Conservation (phyloP, 2,888 invertebrate genomes). For the Lumbricus terrestris region DNA sequence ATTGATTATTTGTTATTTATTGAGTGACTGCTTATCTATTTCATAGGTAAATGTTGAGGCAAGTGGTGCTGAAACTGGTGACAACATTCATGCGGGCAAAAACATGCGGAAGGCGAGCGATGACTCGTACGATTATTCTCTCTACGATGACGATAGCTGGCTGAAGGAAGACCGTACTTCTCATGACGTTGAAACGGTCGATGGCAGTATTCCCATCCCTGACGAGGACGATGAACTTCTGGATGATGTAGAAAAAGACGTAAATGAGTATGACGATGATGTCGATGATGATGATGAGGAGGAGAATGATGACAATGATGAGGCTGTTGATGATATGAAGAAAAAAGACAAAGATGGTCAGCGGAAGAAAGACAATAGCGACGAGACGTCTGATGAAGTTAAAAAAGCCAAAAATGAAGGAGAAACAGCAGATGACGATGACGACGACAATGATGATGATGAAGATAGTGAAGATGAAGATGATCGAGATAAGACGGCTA, state of each 20-base stretch:
- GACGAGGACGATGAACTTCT: not conserved
- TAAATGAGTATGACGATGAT: not conserved
- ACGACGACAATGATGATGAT: not conserved
- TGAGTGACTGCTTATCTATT: not conserved
- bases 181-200: not conserved
- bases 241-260: not conserved
- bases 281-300: not conserved
- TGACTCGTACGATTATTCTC: too few species aligned
- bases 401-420: not conserved
- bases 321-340: conserved; percentile 68
- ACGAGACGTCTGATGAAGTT: conserved; percentile 7
- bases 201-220: not conserved
- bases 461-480: conserved; percentile 6
- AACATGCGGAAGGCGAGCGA: not conserved
- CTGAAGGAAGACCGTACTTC: not conserved
- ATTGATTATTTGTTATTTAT: not conserved
- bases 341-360: conserved; percentile 16
- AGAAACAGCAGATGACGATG: not conserved
- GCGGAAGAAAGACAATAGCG: not conserved
- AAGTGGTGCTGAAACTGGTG: not conserved
- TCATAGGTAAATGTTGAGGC: not conserved
- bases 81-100: not conserved
- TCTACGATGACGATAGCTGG: too few species aligned
- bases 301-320: not conserved
- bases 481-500: not conserved